Conservation (phyloP, 2,888 invertebrate genomes). For the Carcina quercana region DNA sequence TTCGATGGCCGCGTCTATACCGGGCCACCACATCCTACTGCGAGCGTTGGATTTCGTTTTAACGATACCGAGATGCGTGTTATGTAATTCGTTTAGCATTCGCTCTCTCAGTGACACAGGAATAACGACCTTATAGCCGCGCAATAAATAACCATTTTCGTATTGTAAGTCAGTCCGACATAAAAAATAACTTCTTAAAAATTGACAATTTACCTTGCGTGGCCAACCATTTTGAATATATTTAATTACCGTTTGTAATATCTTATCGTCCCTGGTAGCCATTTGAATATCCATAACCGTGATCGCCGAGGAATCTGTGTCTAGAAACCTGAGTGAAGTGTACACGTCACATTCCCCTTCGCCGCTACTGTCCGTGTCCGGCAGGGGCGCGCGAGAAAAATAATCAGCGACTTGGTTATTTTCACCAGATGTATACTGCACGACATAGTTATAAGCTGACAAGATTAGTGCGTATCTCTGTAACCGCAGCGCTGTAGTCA, state of each 20-base stretch:
- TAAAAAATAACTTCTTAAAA: slow-evolving; percentile 13
- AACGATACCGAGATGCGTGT: slow-evolving; percentile 12
- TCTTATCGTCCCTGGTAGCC: slow-evolving; percentile 5
- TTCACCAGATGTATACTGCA: slow-evolving; percentile 7
- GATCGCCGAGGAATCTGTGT: neutral
- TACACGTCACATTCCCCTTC: slow-evolving; percentile 1
- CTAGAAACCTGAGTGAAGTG: slow-evolving; percentile 1
- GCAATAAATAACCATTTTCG: slow-evolving; percentile 13
- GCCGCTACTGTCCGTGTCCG: neutral
- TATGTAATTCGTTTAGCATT: slow-evolving; percentile 14
- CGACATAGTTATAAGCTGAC: slow-evolving; percentile 5
- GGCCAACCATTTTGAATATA: slow-evolving; percentile 15
- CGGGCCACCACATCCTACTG: slow-evolving; percentile 16
- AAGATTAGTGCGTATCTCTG: neutral
- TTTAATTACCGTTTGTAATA: slow-evolving; percentile 8
- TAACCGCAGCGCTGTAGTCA: slow-evolving; percentile 7
- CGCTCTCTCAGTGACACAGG: slow-evolving; percentile 5
- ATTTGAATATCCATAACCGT: slow-evolving; percentile 2
- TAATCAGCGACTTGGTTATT: slow-evolving; percentile 9
- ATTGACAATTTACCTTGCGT: slow-evolving; percentile 9
- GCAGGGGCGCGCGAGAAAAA: neutral
- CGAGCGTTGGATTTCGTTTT: slow-evolving; percentile 15
- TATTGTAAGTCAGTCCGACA: slow-evolving; percentile 15
- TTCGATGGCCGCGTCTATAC: slow-evolving; percentile 15
- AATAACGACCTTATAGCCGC: slow-evolving; percentile 14